Evolutionary conservation across 2,888 invertebrate genomes (phyloP).

Genomic region (Lepidonotus clava): DNA sequence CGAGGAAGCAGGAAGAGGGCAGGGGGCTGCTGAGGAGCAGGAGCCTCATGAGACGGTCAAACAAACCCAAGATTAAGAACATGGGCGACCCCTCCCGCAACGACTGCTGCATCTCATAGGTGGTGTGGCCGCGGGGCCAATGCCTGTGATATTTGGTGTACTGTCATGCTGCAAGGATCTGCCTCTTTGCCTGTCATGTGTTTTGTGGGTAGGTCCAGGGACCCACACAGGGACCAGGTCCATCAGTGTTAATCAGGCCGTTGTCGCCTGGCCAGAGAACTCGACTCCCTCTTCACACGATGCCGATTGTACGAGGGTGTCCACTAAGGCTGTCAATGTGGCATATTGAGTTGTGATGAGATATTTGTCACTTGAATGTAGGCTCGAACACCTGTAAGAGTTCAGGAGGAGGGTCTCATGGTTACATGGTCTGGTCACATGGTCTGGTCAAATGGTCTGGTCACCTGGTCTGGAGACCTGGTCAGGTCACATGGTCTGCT

Average conservation of each 20-base stretch:
- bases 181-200: too few species aligned
- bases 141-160: too few species aligned
- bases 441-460: too few species aligned
- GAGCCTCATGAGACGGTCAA: slow-evolving; percentile 89
- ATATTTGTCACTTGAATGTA: too few species aligned
- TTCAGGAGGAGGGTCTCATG: too few species aligned
- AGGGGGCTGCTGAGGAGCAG: slow-evolving; percentile 82
- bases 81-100: slow-evolving; percentile 72
- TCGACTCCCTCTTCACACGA: neutral
- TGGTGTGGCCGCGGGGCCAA: neutral
- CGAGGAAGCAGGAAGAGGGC: slow-evolving; percentile 62
- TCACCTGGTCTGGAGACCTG: too few species aligned
- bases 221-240: neutral
- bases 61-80: slow-evolving; percentile 81
- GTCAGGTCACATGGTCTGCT: too few species aligned
- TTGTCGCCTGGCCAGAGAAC: neutral
- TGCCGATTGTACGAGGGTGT: neutral
- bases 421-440: too few species aligned
- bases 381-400: too few species aligned
- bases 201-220: neutral
- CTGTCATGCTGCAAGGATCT: too few species aligned
- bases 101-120: slow-evolving; percentile 72
- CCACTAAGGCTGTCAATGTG: slow-evolving; percentile 1
- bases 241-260: neutral
- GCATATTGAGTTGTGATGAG: too few species aligned